These are phyloP conservation scores for Amblyornis subalaris DNA, from an alignment of 2,113 vertebrate genomes.

Conservation along the genomic window DNA sequence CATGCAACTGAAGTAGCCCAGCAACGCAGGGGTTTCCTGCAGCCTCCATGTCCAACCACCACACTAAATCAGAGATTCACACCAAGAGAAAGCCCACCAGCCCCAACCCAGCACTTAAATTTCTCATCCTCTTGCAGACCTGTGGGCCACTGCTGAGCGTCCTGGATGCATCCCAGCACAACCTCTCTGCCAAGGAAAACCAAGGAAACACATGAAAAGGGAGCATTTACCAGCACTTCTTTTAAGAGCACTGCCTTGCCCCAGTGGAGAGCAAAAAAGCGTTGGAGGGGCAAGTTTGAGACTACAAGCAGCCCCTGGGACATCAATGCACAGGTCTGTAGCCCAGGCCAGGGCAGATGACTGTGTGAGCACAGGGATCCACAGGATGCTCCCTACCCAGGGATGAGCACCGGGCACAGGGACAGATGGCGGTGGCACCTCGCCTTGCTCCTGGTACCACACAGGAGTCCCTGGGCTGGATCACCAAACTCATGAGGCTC, in stretches of 20 bases:
- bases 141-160: background rate
- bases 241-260: background rate
- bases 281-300: background rate
- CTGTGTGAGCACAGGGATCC: background rate
- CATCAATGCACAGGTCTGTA: background rate
- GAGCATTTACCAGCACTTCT: background rate
- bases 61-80: background rate
- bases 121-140: background rate
- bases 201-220: rapidly evolving
- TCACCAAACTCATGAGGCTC: background rate
- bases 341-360: background rate
- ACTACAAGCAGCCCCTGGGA: background rate
- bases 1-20: background rate
- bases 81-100: background rate
- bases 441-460: background rate
- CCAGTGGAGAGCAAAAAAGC: background rate
- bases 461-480: background rate
- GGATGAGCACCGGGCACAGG: background rate
- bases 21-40: background rate
- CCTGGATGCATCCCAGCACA: background rate
- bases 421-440: background rate
- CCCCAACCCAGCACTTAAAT: background rate
- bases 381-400: background rate
- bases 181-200: background rate
- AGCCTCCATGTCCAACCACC: rapidly evolving